These are phyloP conservation scores for Rhagonycha fulva DNA, from an alignment of 2,888 invertebrate species.

Conservation along the genomic window DNA sequence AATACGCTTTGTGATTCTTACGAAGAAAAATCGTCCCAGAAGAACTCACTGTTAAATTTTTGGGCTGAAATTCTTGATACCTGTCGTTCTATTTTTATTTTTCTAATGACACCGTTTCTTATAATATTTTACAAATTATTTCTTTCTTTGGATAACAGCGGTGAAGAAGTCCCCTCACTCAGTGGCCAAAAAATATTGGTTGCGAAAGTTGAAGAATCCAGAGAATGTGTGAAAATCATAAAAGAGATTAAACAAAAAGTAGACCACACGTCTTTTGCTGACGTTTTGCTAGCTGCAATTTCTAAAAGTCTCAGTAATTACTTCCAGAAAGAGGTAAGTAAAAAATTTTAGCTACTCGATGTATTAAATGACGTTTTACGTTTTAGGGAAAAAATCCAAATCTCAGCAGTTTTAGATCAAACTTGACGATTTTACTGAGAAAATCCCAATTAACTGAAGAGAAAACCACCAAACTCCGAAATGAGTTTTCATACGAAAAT, in stretches of 20 bases:
- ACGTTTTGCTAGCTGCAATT: not conserved
- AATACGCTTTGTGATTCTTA: not conserved
- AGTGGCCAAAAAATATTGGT: not conserved
- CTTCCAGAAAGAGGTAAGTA: not conserved
- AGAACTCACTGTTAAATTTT: not conserved
- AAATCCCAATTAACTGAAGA: not conserved
- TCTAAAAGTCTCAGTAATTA: conserved; percentile 4
- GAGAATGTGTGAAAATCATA: not conserved
- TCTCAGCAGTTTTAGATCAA: not conserved
- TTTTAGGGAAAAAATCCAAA: not conserved
- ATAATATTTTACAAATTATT: too few species aligned
- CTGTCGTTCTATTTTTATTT: too few species aligned
- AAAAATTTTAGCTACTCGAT: not conserved
- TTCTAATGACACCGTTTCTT: too few species aligned
- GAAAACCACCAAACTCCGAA: not conserved
- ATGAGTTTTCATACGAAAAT: not conserved
- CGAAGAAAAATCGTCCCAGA: not conserved
- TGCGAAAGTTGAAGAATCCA: not conserved
- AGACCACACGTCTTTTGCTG: not conserved
- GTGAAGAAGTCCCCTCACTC: not conserved
- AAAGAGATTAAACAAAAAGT: not conserved
- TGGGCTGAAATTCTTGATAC: not conserved
- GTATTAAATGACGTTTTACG: not conserved
- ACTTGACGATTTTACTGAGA: not conserved
- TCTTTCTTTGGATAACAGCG: not conserved